These are phyloP conservation scores for Edolisoma coerulescens DNA, from an alignment of 2,113 vertebrate species.

Conservation along the genomic window DNA sequence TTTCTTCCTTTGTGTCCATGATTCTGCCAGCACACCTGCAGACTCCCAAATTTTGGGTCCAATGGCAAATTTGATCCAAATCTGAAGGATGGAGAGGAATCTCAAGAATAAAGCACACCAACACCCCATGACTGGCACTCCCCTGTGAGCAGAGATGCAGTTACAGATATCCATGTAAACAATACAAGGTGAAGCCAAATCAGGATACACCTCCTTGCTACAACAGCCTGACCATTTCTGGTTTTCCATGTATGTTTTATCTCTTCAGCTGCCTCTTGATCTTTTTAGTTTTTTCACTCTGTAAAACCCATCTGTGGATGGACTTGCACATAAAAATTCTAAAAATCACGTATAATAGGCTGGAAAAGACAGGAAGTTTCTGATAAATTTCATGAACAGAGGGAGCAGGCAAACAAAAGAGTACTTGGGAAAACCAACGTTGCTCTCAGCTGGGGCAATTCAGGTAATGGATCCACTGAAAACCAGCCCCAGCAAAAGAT, in stretches of 20 bases:
- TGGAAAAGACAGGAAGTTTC: neutral
- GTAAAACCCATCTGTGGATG: neutral
- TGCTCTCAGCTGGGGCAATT: neutral
- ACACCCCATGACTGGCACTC: neutral
- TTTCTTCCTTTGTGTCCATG: neutral
- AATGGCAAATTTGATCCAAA: neutral
- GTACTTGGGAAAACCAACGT: neutral
- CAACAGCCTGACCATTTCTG: neutral
- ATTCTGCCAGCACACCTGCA: neutral
- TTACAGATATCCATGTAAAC: neutral
- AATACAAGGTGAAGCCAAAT: neutral
- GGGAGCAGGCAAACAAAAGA: neutral
- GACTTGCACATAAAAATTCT: neutral
- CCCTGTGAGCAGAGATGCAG: neutral
- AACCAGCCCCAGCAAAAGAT: neutral
- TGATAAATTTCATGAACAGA: neutral
- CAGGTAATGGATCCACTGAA: neutral
- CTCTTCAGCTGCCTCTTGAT: neutral
- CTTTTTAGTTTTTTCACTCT: neutral
- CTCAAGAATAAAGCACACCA: neutral
- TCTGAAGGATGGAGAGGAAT: neutral
- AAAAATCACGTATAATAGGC: neutral
- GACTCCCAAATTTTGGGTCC: neutral
- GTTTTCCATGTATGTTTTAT: neutral
- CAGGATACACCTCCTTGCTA: neutral